phyloP scores from a whole-genome alignment of 2,113 vertebrate genomes.

The Platanista minor region DNA sequence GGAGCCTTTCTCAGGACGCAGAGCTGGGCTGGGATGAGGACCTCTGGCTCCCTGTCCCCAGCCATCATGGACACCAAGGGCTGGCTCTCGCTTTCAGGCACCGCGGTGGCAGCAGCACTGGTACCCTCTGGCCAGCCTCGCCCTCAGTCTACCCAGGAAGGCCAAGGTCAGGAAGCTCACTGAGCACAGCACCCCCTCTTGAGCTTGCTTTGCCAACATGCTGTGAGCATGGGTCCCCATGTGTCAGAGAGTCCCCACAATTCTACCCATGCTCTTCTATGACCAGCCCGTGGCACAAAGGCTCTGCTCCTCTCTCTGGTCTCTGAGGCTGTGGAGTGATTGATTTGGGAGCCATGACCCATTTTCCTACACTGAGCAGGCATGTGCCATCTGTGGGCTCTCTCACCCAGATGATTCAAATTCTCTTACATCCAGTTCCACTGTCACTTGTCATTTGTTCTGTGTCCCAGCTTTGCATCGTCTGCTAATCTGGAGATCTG shows the following conservation, averaged over 20 bases:
- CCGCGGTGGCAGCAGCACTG: fast-evolving
- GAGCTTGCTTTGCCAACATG: background rate
- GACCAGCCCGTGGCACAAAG: background rate
- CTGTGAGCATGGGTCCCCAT: fast-evolving
- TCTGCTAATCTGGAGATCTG: constrained; percentile 63
- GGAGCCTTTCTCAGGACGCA: background rate
- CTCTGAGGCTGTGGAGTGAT: background rate
- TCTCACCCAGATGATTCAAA: constrained; percentile 70
- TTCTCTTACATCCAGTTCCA: constrained; percentile 67
- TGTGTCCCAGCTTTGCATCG: constrained; percentile 39
- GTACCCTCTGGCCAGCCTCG: background rate
- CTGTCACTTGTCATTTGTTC: constrained; percentile 70
- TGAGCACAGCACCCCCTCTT: background rate
- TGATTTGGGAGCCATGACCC: constrained; percentile 44
- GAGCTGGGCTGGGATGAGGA: background rate
- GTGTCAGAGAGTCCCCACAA: background rate
- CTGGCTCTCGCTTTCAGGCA: background rate
- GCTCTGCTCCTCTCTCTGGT: constrained; percentile 43
- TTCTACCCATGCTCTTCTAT: background rate
- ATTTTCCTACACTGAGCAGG: constrained; percentile 60
- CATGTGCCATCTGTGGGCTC: constrained; percentile 72
- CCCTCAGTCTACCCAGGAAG: background rate
- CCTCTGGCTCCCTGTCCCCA: background rate
- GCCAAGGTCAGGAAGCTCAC: background rate
- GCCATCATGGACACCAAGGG: fast-evolving